These are phyloP conservation scores for Pocota personata DNA, from an alignment of 2,888 invertebrate species.

Conservation along the genomic window DNA sequence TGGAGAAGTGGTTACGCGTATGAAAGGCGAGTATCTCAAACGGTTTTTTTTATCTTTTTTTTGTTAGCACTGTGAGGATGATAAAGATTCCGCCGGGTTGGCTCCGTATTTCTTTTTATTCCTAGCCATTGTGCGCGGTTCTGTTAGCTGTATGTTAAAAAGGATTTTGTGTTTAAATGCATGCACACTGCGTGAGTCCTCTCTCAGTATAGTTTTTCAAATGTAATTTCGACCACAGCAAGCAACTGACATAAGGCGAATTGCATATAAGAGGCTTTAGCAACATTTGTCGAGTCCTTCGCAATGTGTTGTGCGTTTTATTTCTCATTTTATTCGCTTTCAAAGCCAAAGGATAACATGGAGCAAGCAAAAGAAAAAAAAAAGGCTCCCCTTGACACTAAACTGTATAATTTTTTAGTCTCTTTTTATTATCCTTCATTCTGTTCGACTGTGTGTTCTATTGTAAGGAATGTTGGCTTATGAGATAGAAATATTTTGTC, in stretches of 20 bases:
- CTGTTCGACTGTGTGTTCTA: neutral
- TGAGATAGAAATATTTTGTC: neutral
- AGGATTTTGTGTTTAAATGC: constrained; percentile 44
- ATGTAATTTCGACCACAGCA: constrained; percentile 58
- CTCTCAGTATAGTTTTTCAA: neutral
- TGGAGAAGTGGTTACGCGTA: constrained; percentile 18
- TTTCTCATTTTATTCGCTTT: constrained; percentile 32
- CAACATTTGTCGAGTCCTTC: neutral
- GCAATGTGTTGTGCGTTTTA: constrained; percentile 54
- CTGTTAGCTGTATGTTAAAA: constrained; percentile 8
- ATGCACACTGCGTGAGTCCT: constrained; percentile 56
- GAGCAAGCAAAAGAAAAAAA: neutral
- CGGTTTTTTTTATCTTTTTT: neutral
- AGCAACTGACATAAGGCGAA: constrained; percentile 45
- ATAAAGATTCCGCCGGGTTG: constrained; percentile 46
- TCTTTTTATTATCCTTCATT: constrained; percentile 7
- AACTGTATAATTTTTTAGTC: constrained; percentile 23
- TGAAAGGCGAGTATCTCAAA: constrained; percentile 15
- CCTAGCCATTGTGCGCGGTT: constrained; percentile 15
- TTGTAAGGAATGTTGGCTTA: constrained; percentile 13
- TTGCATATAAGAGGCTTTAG: constrained; percentile 50
- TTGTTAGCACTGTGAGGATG: neutral
- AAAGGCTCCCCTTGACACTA: constrained; percentile 48
- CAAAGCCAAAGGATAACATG: constrained; percentile 58
- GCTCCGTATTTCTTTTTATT: neutral